A percentile compares a stretch with the other conserved stretches of the same genome.
Conservation (phyloP, 2,888 invertebrate species). For the Chaitophorus viminalis region DNA sequence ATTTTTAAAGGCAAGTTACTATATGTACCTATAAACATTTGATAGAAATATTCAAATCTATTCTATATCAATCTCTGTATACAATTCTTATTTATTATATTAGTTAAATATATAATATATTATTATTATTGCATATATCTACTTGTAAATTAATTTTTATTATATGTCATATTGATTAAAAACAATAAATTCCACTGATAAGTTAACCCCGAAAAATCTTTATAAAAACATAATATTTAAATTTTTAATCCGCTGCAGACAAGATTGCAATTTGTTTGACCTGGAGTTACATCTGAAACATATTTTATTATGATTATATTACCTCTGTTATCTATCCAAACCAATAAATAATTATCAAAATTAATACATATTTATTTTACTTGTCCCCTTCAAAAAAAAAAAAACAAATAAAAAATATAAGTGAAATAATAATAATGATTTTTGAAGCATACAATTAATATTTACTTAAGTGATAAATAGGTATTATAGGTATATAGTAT, state of each 20-base stretch:
- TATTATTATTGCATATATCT: not conserved
- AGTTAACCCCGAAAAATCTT: not conserved
- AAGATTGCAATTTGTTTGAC: not conserved
- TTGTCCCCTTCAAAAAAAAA: no score
- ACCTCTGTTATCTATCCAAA: not conserved
- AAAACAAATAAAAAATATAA: no score
- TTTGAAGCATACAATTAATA: not conserved
- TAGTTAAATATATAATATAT: no score
- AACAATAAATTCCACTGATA: not conserved
- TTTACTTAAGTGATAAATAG: not conserved
- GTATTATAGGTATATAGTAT: not conserved
- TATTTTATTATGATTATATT: not conserved
- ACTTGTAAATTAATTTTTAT: not conserved
- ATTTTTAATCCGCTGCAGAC: no score
- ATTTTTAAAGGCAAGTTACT: not conserved
- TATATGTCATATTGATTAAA: not conserved
- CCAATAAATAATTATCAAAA: not conserved
- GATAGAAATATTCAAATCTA: not conserved
- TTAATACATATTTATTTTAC: not conserved
- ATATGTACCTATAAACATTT: no score
- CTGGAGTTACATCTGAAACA: not conserved
- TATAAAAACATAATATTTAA: not conserved
- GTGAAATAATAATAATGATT: not conserved
- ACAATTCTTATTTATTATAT: not conserved
- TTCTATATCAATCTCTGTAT: not conserved